Evolutionary conservation across 2,113 vertebrate genomes (phyloP), one percentile per base, ranked within the genome.

Genomic region (Paradoxurus hermaphroditus): DNA sequence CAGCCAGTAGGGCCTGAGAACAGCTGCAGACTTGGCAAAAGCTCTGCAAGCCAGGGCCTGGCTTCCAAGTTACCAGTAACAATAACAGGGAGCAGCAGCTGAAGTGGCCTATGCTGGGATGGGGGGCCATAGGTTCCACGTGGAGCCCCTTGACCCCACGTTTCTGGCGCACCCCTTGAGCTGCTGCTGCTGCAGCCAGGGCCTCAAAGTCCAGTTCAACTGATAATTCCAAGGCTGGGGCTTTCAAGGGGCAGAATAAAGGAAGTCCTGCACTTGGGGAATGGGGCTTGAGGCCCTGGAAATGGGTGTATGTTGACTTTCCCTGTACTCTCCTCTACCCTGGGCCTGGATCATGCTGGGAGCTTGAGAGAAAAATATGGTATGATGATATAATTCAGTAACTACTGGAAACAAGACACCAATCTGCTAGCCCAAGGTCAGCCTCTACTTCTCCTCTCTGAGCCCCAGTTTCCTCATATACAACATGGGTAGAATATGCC

Each of bases 1-100:
- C 11, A 67, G 82, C 72, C 95, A 23, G 65, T 70, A 77, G 84
- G 81, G 68, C 96, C 90, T 96, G 79, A 97, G 94, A 96, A 94
- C 86, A 90, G 81, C 90, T 82, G 84, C 68, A 63, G 70, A 10
- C 39, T 81, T 84, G 21, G 68, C 79, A 92, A 96, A 92, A 96
- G 63, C 44, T n/a, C 27, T 96, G 77, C 77, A 49, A 96, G 81
- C 5, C 31, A 88, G n/a, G 39, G 36, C 31, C 51, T 21, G 18
- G 18, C 25, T 91, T 95, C 39, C 34, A 79, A 94, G 78, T 96
- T 90, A 90, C 85, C 65, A 67, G 51, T 46, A 94, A 92, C 36
- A 95, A 95, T 97, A 94, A 93, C 63, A 97, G 78, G 84, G 79
- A 92, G 65, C 85, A 96, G 51, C 23, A 25, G 44, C 29, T 34